phyloP scores from a whole-genome alignment of 2,797 vertebrate genomes.

The Mus minutoides region DNA sequence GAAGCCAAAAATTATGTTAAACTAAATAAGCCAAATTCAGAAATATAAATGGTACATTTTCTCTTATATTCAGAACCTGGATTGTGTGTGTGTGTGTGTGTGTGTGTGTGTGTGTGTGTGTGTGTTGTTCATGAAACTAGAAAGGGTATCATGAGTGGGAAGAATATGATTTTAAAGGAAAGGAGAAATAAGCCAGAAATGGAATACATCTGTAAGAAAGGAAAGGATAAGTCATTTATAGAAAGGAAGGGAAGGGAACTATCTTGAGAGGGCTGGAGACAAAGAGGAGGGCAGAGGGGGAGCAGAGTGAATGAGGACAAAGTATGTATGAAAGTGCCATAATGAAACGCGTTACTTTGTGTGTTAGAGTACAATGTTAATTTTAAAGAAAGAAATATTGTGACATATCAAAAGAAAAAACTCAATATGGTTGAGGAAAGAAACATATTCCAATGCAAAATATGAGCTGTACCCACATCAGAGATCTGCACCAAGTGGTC shows the following conservation, averaged over 20 bases:
- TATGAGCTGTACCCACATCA: neutral
- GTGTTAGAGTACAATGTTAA: neutral
- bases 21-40: neutral
- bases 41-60: neutral
- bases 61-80: neutral
- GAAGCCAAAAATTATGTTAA: neutral
- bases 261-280: neutral
- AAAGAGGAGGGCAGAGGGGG: neutral
- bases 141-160: neutral
- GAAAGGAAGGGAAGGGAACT: neutral
- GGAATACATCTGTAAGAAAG: too few species aligned
- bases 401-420: neutral
- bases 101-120: neutral
- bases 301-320: neutral
- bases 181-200: neutral
- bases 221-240: too few species aligned
- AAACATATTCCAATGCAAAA: neutral
- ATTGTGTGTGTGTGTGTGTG: neutral
- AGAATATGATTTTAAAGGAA: neutral
- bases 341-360: neutral
- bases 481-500: neutral
- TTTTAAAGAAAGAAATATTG: neutral
- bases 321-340: neutral
- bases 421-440: neutral
- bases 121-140: neutral